Base-by-base conservation (phyloP, 2,113 vertebrate genomes). In the Collichthys lucidus region DNA sequence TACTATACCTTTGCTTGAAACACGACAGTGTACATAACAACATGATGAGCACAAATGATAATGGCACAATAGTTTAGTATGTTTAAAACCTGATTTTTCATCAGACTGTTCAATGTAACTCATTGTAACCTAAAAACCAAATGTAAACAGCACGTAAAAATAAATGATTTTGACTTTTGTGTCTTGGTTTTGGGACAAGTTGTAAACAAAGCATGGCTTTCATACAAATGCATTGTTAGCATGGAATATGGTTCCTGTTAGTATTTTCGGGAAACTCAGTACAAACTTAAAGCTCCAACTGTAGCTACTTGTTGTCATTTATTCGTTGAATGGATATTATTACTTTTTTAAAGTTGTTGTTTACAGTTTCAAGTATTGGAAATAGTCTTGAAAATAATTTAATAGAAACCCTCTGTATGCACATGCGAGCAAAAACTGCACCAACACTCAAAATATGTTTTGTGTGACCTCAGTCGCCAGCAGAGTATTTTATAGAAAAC, bases 401-500 rank as follows among this genome's bases (percentile, higher is more conserved):
- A 50, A 49, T 50, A 24, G 22, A 60, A 47, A 60, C 16, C 26
- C 19, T 16, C 5, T n/a, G 24, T 46, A 46, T 5, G 16, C 35
- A 57, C 22, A 20, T 14, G 11, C 20, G 3, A 68, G 26, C 26
- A 46, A 17, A 17, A 17, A 69, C 7, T 31, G 49, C 35, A 62
- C 62, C 2, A 52, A 15, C n/a, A 2, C 11, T 40, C 42, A 2
- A 60, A 56, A 46, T 26, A 19, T 2, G 11, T 2, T 70, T 24
- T 42, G 11, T 29, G 22, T 42, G 59, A 75, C 40, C 29, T 66
- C 2, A 8, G 40, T 71, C 20, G 19, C 19, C 12, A 44, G 26
- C 15, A 8, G 3, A 24, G 40, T 50, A 29, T 66, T 64, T 77
- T 3, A 46, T 11, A 57, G 59, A 78, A 88, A 82, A 63, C 16